phyloP scores from a whole-genome alignment of 2,797 vertebrate genomes.

The Fistularia commersonii region DNA sequence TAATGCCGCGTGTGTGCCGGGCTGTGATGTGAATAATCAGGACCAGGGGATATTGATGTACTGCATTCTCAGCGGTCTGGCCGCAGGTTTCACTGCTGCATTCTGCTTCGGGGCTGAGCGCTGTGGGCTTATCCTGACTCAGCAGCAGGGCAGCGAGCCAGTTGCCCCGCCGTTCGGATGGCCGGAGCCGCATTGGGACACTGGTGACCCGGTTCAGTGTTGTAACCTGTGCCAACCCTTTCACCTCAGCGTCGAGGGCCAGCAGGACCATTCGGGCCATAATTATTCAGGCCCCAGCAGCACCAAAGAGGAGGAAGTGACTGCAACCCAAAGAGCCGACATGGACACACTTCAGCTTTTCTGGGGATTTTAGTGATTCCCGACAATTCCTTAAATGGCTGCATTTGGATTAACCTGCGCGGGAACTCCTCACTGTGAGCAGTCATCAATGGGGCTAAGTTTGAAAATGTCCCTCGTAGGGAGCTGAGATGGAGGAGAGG shows the following conservation, averaged over 20 bases:
- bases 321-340: conserved; percentile 13
- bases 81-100: conserved; percentile 54
- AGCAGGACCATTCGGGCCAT: conserved; percentile 18
- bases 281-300: conserved; percentile 27
- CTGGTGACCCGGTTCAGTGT: conserved; percentile 55
- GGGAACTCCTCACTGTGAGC: background rate
- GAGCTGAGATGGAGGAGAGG: too few relatives aligned
- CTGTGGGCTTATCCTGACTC: conserved; percentile 67
- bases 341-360: conserved; percentile 15
- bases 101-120: conserved; percentile 47
- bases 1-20: conserved; percentile 39
- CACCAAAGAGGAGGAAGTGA: conserved; percentile 18
- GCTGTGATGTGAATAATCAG: conserved; percentile 54
- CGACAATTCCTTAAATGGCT: background rate
- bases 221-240: conserved; percentile 25
- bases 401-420: background rate
- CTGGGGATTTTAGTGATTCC: conserved; percentile 4
- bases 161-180: conserved; percentile 50
- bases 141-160: conserved; percentile 68
- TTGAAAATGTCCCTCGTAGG: too few relatives aligned
- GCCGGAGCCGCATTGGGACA: conserved; percentile 42
- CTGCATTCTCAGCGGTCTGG: conserved; percentile 63
- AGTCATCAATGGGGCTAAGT: too few relatives aligned
- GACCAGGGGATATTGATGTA: conserved; percentile 40
- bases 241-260: conserved; percentile 22